Conservation (phyloP, 2,113 vertebrate genomes). For the Himantopus leucocephalus region DNA sequence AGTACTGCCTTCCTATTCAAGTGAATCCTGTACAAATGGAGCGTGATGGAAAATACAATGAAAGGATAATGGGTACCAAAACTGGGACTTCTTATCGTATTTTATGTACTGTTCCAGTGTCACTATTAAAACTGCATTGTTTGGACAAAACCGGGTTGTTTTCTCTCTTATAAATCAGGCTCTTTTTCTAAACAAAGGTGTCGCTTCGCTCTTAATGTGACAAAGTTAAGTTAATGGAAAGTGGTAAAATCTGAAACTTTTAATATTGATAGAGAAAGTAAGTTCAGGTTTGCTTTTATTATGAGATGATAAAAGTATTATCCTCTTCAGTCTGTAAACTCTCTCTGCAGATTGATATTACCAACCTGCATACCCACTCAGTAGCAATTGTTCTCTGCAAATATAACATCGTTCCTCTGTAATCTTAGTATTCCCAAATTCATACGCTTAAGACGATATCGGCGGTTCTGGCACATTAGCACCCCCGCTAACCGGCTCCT, state of each 20-base stretch:
- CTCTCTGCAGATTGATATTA: background rate
- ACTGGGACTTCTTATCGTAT: accelerated
- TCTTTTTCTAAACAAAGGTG: background rate
- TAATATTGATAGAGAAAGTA: background rate
- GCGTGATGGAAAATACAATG: background rate
- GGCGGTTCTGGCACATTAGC: background rate
- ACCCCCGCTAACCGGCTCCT: accelerated
- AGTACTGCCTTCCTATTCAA: background rate
- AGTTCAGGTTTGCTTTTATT: background rate
- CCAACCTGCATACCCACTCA: too few relatives aligned
- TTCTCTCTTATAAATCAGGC: background rate
- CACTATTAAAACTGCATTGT: background rate
- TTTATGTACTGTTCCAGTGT: background rate
- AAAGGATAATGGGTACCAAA: background rate
- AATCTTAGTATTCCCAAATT: background rate
- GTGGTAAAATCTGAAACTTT: background rate
- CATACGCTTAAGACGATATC: background rate
- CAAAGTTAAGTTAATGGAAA: background rate
- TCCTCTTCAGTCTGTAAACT: background rate
- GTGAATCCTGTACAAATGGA: background rate
- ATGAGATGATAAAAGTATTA: background rate
- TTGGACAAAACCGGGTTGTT: background rate
- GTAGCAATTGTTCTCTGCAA: background rate
- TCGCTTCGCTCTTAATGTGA: background rate
- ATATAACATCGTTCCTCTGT: background rate